These are phyloP conservation scores for Maniola hyperantus DNA, from an alignment of 2,888 invertebrate species.

Conservation along the genomic window DNA sequence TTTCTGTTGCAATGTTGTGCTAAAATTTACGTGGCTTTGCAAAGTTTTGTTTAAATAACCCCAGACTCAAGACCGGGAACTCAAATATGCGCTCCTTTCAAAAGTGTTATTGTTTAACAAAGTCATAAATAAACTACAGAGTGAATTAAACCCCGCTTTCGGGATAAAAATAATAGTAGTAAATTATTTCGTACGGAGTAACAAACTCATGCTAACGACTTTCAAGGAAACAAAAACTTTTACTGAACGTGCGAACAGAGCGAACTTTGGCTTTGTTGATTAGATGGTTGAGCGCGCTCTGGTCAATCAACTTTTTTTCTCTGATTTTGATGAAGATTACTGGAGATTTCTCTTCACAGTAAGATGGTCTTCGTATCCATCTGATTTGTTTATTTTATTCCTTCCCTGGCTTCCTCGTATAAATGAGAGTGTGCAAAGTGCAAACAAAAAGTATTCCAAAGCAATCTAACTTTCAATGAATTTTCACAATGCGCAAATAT, in stretches of 20 bases:
- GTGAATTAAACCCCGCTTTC: slow-evolving; percentile 9
- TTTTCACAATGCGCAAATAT: background rate
- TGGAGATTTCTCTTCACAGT: no score
- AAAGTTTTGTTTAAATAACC: slow-evolving; percentile 21
- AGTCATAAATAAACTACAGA: slow-evolving; percentile 11
- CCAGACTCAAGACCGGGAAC: background rate
- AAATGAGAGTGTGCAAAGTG: no score
- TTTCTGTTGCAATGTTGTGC: slow-evolving; percentile 15
- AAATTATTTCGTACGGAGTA: slow-evolving; percentile 9
- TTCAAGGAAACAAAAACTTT: background rate
- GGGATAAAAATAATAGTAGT: slow-evolving; percentile 8
- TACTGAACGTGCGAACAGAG: no score
- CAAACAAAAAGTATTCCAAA: no score
- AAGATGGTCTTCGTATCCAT: no score
- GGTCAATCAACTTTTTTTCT: no score
- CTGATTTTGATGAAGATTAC: no score
- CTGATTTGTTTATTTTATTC: no score
- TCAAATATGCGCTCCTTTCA: slow-evolving; percentile 17
- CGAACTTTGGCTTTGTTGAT: no score
- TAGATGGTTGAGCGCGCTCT: no score
- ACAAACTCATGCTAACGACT: background rate
- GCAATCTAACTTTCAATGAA: background rate
- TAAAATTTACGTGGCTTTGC: slow-evolving; percentile 16
- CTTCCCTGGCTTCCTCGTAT: no score
- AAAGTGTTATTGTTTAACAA: slow-evolving; percentile 14